Percentiles rank a stretch among this genome's conserved stretches.
Conservation (phyloP, 1,140 invertebrate species). For the Cyrtorhinus lividipennis region DNA sequence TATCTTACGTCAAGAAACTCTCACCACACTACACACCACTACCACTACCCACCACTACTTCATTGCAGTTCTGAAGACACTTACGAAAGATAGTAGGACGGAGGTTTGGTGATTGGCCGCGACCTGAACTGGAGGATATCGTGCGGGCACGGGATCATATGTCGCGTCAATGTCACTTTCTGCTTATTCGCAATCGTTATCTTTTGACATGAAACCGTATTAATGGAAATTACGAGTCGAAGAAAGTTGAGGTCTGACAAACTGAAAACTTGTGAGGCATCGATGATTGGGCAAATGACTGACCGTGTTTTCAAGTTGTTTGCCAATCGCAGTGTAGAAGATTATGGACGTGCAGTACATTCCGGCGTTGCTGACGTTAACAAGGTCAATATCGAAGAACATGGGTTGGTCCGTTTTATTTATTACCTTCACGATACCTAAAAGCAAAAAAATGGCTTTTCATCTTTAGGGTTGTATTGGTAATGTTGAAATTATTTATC, state of each 20-base stretch:
- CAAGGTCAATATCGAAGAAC: background rate
- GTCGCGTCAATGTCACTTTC: background rate
- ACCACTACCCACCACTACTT: too few species aligned
- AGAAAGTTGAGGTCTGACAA: too few species aligned
- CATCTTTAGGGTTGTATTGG: too few species aligned
- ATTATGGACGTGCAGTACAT: conserved; percentile 5
- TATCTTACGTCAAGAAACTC: too few species aligned
- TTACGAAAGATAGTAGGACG: background rate
- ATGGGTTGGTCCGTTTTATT: conserved; percentile 1
- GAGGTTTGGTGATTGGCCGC: conserved; percentile 1
- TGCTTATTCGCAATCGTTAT: background rate
- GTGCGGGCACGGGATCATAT: background rate
- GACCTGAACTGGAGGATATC: conserved; percentile 1
- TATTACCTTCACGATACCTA: conserved; percentile 13
- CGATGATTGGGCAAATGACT: too few species aligned
- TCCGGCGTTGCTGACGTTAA: background rate
- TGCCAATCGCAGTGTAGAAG: conserved; percentile 6
- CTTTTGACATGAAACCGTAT: too few species aligned
- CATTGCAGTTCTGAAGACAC: background rate
- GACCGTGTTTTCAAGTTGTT: conserved; percentile 6
- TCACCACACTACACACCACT: too few species aligned
- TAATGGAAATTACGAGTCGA: too few species aligned
- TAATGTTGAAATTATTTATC: too few species aligned
- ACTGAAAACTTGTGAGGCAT: too few species aligned
- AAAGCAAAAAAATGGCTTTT: too few species aligned